These are phyloP conservation scores for Desoria tigrina DNA, from an alignment of 2,888 invertebrate species.

Conservation along the genomic window DNA sequence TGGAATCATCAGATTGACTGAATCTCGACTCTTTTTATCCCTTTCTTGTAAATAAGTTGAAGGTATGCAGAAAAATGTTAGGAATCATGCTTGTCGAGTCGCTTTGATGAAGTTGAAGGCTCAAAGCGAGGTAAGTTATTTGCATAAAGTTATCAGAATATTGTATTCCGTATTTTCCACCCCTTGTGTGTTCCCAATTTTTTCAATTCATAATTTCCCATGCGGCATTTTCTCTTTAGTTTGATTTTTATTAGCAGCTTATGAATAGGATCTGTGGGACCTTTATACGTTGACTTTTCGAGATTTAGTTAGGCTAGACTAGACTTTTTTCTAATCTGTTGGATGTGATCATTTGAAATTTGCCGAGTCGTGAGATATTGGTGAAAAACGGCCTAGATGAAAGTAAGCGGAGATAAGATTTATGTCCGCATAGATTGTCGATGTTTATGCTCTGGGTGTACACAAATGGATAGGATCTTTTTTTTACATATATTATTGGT, in stretches of 20 bases:
- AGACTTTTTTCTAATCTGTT: not conserved
- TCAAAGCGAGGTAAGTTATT: not conserved
- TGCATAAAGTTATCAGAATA: not conserved
- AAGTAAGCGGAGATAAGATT: too few species aligned
- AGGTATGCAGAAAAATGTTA: not conserved
- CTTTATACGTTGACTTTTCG: not conserved
- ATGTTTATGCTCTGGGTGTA: too few species aligned
- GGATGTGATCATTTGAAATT: too few species aligned
- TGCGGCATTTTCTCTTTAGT: not conserved
- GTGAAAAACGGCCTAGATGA: too few species aligned
- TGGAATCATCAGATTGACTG: too few species aligned
- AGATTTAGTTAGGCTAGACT: not conserved
- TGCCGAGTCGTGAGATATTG: too few species aligned
- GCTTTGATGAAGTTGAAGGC: not conserved
- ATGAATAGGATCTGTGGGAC: not conserved
- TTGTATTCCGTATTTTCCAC: not conserved
- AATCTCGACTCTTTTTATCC: too few species aligned
- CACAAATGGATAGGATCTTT: too few species aligned
- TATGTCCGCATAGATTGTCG: too few species aligned
- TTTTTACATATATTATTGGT: too few species aligned
- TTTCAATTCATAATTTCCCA: not conserved
- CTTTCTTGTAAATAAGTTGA: too few species aligned
- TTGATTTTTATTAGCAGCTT: not conserved
- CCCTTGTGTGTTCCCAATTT: not conserved
- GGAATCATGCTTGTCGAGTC: not conserved